Conservation (phyloP, 2,797 vertebrate genomes). For the Craterocephalus amniculus region DNA sequence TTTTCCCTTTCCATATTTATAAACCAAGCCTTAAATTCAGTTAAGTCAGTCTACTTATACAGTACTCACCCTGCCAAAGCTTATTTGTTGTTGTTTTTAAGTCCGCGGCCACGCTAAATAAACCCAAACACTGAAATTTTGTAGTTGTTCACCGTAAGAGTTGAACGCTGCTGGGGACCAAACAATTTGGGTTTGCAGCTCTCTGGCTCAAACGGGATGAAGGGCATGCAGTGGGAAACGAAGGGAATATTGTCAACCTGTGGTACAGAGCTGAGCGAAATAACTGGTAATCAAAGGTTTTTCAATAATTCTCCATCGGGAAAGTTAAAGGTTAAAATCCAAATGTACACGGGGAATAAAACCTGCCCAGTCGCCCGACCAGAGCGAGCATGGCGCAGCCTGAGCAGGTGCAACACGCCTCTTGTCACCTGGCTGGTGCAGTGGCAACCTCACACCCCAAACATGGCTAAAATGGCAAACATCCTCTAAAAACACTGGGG, state of each 20-base stretch:
- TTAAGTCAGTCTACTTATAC: slow-evolving; percentile 20
- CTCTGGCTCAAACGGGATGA: slow-evolving; percentile 34
- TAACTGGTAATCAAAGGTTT: neutral
- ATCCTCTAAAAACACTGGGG: slow-evolving; percentile 12
- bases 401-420: slow-evolving; percentile 80
- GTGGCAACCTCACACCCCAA: slow-evolving; percentile 47
- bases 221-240: slow-evolving; percentile 40
- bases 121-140: slow-evolving; percentile 29
- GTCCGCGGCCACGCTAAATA: slow-evolving; percentile 34
- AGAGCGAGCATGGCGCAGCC: slow-evolving; percentile 79
- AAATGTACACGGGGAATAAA: slow-evolving; percentile 30
- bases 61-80: slow-evolving; percentile 8
- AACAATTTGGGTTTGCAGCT: slow-evolving; percentile 26
- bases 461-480: slow-evolving; percentile 25
- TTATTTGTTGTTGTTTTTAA: neutral
- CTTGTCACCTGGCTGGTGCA: slow-evolving; percentile 75
- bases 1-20: slow-evolving; percentile 13
- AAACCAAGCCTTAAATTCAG: slow-evolving; percentile 23
- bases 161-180: slow-evolving; percentile 23
- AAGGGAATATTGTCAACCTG: slow-evolving; percentile 23
- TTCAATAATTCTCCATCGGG: slow-evolving; percentile 1
- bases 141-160: slow-evolving; percentile 52
- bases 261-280: slow-evolving; percentile 31
- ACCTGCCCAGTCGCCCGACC: slow-evolving; percentile 45
- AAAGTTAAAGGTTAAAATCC: slow-evolving; percentile 14